A percentile compares a stretch with the other conserved stretches of the same genome.
These are phyloP conservation scores for Malurus leucopterus DNA, from an alignment of 2,797 vertebrate genomes.

Conservation along the genomic window DNA sequence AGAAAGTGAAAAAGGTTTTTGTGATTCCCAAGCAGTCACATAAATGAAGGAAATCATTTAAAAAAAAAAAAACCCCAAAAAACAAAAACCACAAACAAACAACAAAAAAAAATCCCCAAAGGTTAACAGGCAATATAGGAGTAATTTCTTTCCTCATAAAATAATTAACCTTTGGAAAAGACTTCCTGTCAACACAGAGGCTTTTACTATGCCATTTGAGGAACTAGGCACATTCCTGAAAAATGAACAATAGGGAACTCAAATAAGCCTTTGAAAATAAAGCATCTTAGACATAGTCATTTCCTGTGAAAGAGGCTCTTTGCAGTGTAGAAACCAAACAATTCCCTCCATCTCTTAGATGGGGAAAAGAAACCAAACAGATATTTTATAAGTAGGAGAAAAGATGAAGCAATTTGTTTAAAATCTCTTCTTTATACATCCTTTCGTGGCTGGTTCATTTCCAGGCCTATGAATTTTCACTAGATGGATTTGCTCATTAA, in stretches of 20 bases:
- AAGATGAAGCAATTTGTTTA: background rate
- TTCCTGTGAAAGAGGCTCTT: background rate
- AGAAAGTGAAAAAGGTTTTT: conserved; percentile 57
- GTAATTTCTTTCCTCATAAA: conserved; percentile 64
- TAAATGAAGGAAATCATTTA: conserved; percentile 55
- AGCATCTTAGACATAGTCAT: background rate
- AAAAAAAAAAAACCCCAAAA: background rate
- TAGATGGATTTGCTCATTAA: background rate
- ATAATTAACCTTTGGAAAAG: conserved; percentile 70
- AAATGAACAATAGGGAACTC: conserved; percentile 39
- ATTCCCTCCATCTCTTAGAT: background rate
- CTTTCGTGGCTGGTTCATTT: background rate
- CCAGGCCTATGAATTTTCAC: background rate
- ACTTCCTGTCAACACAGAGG: conserved; percentile 56
- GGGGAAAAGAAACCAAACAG: background rate
- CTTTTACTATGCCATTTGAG: conserved; percentile 45
- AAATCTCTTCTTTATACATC: background rate
- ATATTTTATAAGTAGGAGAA: background rate
- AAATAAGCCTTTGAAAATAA: conserved; percentile 14
- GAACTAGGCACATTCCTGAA: conserved; percentile 43
- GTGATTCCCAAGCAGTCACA: conserved; percentile 11
- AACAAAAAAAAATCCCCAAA: conserved; percentile 15
- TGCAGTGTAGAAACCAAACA: background rate
- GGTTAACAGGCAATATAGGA: conserved; percentile 58
- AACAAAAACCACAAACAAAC: rapidly evolving